Conservation (phyloP, 30 jellyfish, hydroid and myxozoan species). For the Phacellophora camtschatica region DNA sequence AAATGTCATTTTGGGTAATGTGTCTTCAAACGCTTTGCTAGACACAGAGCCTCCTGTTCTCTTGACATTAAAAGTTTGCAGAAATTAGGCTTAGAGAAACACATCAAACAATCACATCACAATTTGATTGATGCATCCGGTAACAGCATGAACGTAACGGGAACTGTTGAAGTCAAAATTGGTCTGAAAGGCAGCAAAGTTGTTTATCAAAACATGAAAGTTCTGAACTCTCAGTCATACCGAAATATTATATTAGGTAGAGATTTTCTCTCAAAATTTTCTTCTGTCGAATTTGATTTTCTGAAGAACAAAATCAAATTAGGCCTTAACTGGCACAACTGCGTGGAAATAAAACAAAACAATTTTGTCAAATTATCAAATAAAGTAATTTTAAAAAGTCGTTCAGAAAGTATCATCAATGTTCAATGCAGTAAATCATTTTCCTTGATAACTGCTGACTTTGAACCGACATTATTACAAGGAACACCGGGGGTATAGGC, state of each 20-base stretch:
- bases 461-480: neutral
- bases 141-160: too few relatives aligned
- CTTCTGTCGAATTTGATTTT: neutral
- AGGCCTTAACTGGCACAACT: neutral
- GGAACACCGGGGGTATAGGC: slow-evolving; percentile 14
- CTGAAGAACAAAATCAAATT: neutral
- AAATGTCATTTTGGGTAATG: neutral
- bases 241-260: slow-evolving; percentile 2
- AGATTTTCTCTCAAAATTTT: neutral
- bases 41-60: neutral
- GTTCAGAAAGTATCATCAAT: neutral
- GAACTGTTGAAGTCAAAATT: too few relatives aligned
- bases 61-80: too few relatives aligned
- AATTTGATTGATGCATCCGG: too few relatives aligned
- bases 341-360: neutral
- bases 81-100: too few relatives aligned
- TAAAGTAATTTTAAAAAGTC: neutral
- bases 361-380: neutral
- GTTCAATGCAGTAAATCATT: slow-evolving; percentile 5
- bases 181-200: too few relatives aligned
- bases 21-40: neutral
- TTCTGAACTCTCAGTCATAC: too few relatives aligned
- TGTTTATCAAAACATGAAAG: too few relatives aligned
- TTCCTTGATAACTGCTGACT: slow-evolving; percentile 5
- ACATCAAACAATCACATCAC: too few relatives aligned